These are phyloP conservation scores for Cantharis nigra DNA, from an alignment of 2,888 invertebrate genomes.

Conservation along the genomic window DNA sequence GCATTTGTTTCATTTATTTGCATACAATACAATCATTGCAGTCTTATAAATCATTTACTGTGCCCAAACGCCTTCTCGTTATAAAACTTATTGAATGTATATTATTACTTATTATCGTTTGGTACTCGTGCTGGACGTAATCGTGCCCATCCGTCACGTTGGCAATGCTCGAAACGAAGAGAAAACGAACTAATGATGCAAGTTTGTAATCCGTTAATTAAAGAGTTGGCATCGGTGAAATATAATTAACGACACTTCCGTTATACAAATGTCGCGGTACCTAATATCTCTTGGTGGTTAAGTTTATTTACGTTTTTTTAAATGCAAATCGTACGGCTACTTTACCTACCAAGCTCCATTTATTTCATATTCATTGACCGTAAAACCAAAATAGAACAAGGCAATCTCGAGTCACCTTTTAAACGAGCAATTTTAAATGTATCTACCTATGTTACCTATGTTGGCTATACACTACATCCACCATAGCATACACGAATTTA, in stretches of 20 bases:
- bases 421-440: conserved; percentile 13
- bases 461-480: not conserved
- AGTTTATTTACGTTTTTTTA: not conserved
- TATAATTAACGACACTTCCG: not conserved
- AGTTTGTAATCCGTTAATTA: not conserved
- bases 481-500: conserved; percentile 28
- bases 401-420: conserved; percentile 27
- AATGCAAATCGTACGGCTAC: conserved; percentile 7
- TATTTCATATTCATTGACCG: conserved; percentile 26
- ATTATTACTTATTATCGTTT: not conserved
- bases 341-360: conserved; percentile 29
- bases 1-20: conserved; percentile 49
- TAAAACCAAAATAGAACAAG: conserved; percentile 32
- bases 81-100: conserved; percentile 18
- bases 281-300: not conserved
- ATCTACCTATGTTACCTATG: not conserved
- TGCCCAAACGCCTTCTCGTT: conserved; percentile 24
- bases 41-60: conserved; percentile 43
- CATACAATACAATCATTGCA: conserved; percentile 44
- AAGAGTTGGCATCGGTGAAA: not conserved
- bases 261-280: not conserved
- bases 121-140: not conserved
- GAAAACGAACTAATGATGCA: not conserved
- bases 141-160: not conserved
- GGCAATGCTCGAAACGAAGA: not conserved